These are phyloP conservation scores for Oxyteleia sp. DNA, from an alignment of 2,888 invertebrate species.

Conservation along the genomic window DNA sequence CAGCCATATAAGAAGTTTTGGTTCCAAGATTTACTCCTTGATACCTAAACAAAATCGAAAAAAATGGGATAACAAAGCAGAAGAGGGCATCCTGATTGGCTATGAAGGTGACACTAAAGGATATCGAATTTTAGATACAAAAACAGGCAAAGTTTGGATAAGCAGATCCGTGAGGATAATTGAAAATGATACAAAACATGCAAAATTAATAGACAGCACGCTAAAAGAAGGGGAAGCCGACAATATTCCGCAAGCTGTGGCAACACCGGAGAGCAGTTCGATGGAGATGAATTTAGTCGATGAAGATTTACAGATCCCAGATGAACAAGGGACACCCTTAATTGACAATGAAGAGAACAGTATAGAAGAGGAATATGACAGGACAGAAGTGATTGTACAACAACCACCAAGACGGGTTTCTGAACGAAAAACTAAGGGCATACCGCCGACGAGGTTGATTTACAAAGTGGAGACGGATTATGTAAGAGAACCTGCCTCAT, in stretches of 20 bases:
- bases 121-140: constrained; percentile 47
- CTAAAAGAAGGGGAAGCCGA: constrained; percentile 1
- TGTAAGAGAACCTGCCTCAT: constrained; percentile 41
- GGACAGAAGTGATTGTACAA: neutral
- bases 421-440: constrained; percentile 2
- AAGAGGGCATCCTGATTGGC: constrained; percentile 45
- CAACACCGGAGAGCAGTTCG: neutral
- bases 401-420: constrained; percentile 6
- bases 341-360: too few relatives aligned
- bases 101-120: constrained; percentile 46
- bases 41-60: constrained; percentile 43
- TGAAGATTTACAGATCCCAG: too few relatives aligned
- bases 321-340: too few relatives aligned
- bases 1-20: constrained; percentile 34
- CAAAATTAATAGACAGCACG: neutral
- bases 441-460: constrained; percentile 26
- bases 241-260: neutral
- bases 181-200: neutral
- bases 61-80: constrained; percentile 51
- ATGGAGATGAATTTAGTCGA: neutral
- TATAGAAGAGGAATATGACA: too few relatives aligned
- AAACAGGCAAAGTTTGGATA: constrained; percentile 41
- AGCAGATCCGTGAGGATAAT: constrained; percentile 52
- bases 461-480: constrained; percentile 3
- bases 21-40: constrained; percentile 39